Conservation (phyloP, 1,140 invertebrate genomes). For the Aphidius gifuensis region DNA sequence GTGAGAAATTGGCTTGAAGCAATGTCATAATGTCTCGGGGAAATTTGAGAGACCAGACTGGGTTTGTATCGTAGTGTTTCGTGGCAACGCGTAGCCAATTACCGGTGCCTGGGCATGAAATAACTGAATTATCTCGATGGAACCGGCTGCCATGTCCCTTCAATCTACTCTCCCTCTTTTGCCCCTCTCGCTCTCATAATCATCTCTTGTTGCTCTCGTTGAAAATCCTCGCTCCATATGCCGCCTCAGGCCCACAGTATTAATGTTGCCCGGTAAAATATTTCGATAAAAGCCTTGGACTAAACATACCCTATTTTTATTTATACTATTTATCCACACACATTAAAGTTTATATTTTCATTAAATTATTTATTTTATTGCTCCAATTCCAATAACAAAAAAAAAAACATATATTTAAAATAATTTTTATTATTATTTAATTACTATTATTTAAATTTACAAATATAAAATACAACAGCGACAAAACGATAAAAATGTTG, state of each 20-base stretch:
- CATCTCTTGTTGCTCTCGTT: too few species aligned
- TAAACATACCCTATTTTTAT: too few species aligned
- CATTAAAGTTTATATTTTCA: not conserved
- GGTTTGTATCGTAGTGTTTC: conserved; percentile 23
- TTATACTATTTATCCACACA: not conserved
- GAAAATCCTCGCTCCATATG: too few species aligned
- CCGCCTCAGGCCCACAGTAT: too few species aligned
- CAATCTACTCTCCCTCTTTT: conserved; percentile 21
- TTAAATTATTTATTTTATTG: too few species aligned
- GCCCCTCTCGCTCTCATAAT: conserved; percentile 9
- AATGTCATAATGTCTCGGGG: conserved; percentile 43
- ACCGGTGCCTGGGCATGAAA: conserved; percentile 51
- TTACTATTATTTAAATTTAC: not conserved
- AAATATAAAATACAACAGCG: not conserved
- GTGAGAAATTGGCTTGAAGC: conserved; percentile 47
- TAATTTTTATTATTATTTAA: too few species aligned
- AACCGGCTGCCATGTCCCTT: conserved; percentile 41
- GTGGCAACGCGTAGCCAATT: conserved; percentile 50
- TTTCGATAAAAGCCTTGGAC: too few species aligned
- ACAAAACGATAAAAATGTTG: not conserved
- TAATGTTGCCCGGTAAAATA: too few species aligned
- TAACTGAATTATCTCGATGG: conserved; percentile 52
- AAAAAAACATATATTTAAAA: conserved; percentile 14
- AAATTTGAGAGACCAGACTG: conserved; percentile 33
- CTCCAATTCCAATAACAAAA: not conserved